Conservation (phyloP, 2,113 vertebrate genomes). For the Clinocottus analis region DNA sequence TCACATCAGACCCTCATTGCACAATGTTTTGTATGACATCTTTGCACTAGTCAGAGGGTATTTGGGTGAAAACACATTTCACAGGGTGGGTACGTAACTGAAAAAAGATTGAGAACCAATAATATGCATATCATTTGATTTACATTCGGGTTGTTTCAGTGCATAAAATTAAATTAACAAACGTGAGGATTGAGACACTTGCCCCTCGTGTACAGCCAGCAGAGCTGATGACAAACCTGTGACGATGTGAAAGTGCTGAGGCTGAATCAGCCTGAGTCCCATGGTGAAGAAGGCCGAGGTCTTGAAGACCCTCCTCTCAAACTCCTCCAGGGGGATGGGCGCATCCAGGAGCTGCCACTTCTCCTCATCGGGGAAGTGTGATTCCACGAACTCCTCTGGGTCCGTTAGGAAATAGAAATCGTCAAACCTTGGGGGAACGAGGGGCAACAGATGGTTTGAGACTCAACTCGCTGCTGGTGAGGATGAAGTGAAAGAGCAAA, state of each 20-base stretch:
- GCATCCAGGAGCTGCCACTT: slow-evolving; percentile 84
- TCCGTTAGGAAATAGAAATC: slow-evolving; percentile 87
- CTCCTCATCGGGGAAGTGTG: slow-evolving; percentile 83
- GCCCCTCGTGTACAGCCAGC: too few relatives aligned
- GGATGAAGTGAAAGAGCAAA: not conserved
- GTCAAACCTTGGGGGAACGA: slow-evolving; percentile 75
- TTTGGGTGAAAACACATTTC: too few relatives aligned
- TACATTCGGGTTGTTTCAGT: not conserved
- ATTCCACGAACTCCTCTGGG: slow-evolving; percentile 84
- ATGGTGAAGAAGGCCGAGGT: slow-evolving; percentile 84
- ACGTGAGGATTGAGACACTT: not conserved
- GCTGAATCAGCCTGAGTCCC: slow-evolving; percentile 81
- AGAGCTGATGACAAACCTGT: slow-evolving; percentile 73
- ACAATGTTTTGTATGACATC: too few relatives aligned
- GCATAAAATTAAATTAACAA: not conserved
- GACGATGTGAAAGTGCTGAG: slow-evolving; percentile 76
- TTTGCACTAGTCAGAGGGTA: too few relatives aligned
- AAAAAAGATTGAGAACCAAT: too few relatives aligned
- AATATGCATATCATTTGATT: not conserved
- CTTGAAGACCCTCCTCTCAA: slow-evolving; percentile 84
- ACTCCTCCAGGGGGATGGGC: slow-evolving; percentile 71
- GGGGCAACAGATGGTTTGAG: slow-evolving; percentile 48
- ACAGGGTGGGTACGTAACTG: too few relatives aligned
- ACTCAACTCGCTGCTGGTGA: slow-evolving; percentile 21
- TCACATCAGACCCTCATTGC: too few relatives aligned